Conservation (phyloP, 1,140 invertebrate genomes). For the Mycetomoellerius zeteki region DNA sequence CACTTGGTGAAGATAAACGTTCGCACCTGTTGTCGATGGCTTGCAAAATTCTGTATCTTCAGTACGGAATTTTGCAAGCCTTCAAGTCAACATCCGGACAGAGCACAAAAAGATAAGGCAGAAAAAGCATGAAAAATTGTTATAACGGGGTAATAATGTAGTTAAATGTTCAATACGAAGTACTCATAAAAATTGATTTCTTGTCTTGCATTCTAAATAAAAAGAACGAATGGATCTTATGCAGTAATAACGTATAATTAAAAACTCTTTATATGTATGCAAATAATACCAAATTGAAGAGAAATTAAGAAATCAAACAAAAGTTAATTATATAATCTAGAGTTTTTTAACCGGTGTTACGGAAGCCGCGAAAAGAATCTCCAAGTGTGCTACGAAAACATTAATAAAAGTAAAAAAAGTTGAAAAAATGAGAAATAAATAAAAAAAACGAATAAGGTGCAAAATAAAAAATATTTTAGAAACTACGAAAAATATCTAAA, state of each 20-base stretch:
- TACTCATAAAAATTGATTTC: not conserved
- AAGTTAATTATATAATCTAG: not conserved
- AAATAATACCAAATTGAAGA: not conserved
- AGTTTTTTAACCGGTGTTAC: too few species aligned
- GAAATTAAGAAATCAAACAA: not conserved
- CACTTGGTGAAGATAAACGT: not conserved
- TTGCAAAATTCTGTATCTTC: conserved; percentile 1
- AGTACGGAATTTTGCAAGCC: not conserved
- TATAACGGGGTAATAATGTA: not conserved
- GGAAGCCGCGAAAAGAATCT: too few species aligned
- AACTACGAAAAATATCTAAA: too few species aligned
- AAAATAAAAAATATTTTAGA: too few species aligned
- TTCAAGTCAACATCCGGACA: not conserved
- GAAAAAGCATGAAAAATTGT: conserved; percentile 16
- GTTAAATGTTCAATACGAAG: conserved; percentile 5
- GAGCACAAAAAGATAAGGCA: not conserved
- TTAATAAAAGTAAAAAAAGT: too few species aligned
- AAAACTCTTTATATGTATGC: not conserved
- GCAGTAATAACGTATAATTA: too few species aligned
- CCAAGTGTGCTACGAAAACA: too few species aligned
- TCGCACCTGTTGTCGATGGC: conserved; percentile 7
- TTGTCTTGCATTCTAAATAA: not conserved
- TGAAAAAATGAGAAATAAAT: too few species aligned
- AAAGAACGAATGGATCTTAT: not conserved
- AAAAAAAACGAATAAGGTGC: too few species aligned